Conservation (phyloP, 2,797 vertebrate genomes). For the Momotus momota region DNA sequence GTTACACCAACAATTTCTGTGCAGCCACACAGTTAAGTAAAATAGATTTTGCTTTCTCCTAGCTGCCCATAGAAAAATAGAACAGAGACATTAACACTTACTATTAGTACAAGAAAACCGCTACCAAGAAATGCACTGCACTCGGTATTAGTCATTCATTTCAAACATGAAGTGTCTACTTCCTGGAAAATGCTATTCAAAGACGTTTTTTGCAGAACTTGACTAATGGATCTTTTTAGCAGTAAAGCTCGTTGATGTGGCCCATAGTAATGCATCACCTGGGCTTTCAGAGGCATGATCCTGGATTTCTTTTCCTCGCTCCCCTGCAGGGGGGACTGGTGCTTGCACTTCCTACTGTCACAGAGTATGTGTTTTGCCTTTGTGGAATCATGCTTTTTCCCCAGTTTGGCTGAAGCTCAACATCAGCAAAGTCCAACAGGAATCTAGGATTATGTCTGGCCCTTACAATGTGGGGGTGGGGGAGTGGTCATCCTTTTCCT, state of each 20-base stretch:
- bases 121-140: neutral
- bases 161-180: neutral
- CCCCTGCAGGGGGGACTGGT: neutral
- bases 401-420: neutral
- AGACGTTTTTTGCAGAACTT: neutral
- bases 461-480: neutral
- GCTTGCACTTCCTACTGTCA: neutral
- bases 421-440: neutral
- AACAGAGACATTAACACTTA: neutral
- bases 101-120: neutral
- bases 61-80: neutral
- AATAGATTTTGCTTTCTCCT: neutral
- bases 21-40: neutral
- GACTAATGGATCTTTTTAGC: neutral
- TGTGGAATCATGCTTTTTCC: neutral
- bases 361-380: neutral
- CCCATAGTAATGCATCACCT: neutral
- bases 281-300: accelerated
- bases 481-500: neutral
- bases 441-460: neutral
- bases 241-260: neutral
- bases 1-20: neutral
- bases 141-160: neutral
- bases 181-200: conserved; percentile 14
- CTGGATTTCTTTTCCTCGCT: neutral